Percentiles rank a stretch among this genome's conserved stretches.
phyloP scores from a whole-genome alignment of 2,113 vertebrate species.

The Sinocyclocheilus anshuiensis region DNA sequence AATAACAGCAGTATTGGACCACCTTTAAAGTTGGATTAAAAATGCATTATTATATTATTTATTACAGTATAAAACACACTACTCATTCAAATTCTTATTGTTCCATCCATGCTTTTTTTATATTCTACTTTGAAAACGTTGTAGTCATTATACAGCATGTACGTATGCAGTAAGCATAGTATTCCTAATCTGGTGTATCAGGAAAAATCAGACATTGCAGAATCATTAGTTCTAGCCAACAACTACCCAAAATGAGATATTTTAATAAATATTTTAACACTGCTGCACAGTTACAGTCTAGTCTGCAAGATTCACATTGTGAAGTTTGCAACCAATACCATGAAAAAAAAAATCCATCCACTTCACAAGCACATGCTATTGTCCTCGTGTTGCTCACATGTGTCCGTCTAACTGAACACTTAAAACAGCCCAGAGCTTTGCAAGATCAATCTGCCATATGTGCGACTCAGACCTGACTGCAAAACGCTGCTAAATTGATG shows the following conservation, averaged over 20 bases:
- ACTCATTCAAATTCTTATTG: neutral
- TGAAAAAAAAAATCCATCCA: neutral
- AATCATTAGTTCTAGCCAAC: neutral
- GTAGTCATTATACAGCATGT: neutral
- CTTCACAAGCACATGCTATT: neutral
- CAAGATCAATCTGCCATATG: conserved; percentile 35
- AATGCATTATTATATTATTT: too few species aligned
- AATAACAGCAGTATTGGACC: too few species aligned
- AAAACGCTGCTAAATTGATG: neutral
- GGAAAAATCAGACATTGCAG: neutral
- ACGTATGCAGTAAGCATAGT: neutral
- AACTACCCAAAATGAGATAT: neutral
- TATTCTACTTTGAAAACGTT: too few species aligned
- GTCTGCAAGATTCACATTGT: neutral
- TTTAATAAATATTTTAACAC: neutral
- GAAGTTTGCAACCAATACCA: neutral
- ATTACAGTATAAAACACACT: neutral
- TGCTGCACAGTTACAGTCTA: neutral
- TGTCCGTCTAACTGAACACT: neutral
- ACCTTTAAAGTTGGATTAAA: too few species aligned
- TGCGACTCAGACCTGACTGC: neutral
- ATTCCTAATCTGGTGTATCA: neutral
- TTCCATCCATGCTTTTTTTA: neutral
- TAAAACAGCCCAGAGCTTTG: conserved; percentile 14
- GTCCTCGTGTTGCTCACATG: conserved; percentile 11